Evolutionary conservation across 2,888 invertebrate species (phyloP), one percentile per base, ranked within the genome.

Genomic region (Rhamphomyia laevipes): DNA sequence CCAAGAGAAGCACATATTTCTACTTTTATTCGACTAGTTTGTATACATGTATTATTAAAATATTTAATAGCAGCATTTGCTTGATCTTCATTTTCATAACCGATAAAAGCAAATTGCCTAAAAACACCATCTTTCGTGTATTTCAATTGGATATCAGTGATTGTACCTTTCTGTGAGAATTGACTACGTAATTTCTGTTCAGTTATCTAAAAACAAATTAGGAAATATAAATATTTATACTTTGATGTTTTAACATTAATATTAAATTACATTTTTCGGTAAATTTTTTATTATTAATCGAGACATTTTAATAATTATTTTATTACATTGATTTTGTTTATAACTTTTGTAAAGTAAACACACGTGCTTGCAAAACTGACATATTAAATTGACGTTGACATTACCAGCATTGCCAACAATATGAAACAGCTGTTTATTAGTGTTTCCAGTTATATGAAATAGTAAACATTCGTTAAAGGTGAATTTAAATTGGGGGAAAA

Each of bases 121-220:
- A 97, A 97, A 63, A 82, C 83, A 10, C 96, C 95, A 73, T 90
- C 84, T 58, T 84, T 79, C 1, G 91, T 92, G 62, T 86, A 95
- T 67, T 96, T 97, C 9, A 97, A 70, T 61, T 92, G 89, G 9
- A 95, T 79, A 73, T 99, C 97, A 9, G 96, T 97, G 10, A 99
- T 81, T 54, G 79, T 78, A 18, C 94, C 94, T 62, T 86, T 84
- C 59, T 81, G 69, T 45, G 81, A 76, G 67, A 96, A 95, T 47
- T 85, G 66, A 57, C 82, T 77, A 58, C 79, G 80, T 13, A 96
- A 67, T 63, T 82, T 82, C 1, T 84, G 81, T 54, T 84, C 84
- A 13, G 82, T 86, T 55, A 87, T 79, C 92, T 93, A 62, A n/a
- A 65, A 63, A 54, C 11, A 31, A 47, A 31, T 82, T 1, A 35